Conservation (phyloP, 1,140 invertebrate genomes). For the Triops longicaudatus region DNA sequence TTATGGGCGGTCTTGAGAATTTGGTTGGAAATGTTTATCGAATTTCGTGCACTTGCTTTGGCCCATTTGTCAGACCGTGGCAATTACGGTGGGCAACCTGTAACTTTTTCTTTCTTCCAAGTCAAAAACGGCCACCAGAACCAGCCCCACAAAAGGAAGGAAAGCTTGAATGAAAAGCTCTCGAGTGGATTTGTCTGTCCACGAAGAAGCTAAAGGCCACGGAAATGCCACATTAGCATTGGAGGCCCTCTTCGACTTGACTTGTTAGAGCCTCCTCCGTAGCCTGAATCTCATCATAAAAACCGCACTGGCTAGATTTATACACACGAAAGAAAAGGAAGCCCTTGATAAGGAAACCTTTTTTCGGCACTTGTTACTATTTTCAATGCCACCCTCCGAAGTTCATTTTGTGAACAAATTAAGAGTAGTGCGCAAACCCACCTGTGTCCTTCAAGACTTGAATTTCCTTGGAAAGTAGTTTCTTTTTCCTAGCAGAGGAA, state of each 20-base stretch:
- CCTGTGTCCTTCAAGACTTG: neutral
- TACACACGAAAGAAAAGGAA: neutral
- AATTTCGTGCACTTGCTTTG: neutral
- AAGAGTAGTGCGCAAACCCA: neutral
- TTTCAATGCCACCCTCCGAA: neutral
- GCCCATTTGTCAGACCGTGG: neutral
- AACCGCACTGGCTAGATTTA: neutral
- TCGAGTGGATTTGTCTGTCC: neutral
- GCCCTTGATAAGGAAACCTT: neutral
- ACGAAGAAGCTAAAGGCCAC: slow-evolving; percentile 17
- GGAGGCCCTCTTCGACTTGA: neutral
- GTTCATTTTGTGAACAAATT: neutral
- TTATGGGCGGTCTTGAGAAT: neutral
- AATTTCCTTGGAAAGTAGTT: neutral
- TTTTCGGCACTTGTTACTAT: neutral
- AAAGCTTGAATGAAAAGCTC: slow-evolving; percentile 8
- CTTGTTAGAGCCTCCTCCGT: neutral
- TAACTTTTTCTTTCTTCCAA: slow-evolving; percentile 6
- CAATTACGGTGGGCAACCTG: slow-evolving; percentile 9
- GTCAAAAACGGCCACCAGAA: neutral
- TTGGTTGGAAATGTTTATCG: neutral
- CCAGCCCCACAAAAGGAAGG: slow-evolving; percentile 8
- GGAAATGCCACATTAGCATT: slow-evolving; percentile 29
- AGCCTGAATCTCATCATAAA: slow-evolving; percentile 13
- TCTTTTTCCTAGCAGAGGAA: too few species aligned